Percentiles rank a stretch among this genome's conserved stretches.
Evolutionary conservation across 1,140 invertebrate species (phyloP).

Genomic region (Hycleus phaleratus): DNA sequence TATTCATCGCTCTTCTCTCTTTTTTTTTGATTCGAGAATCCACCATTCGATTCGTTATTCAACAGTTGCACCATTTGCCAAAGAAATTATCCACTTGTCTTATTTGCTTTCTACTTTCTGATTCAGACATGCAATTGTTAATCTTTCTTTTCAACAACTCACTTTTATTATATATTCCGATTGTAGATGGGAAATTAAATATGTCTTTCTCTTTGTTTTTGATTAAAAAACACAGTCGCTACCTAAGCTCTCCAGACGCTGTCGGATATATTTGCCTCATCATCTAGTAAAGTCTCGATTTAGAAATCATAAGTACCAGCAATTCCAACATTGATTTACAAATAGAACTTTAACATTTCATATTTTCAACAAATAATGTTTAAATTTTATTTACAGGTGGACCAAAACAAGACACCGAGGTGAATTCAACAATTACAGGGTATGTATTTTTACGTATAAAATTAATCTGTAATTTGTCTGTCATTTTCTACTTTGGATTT

Average conservation of each 20-base stretch:
- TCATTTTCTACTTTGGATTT: conserved; percentile 7
- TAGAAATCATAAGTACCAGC: no score
- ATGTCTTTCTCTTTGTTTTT: conserved; percentile 24
- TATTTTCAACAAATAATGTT: background rate
- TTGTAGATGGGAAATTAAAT: conserved; percentile 30
- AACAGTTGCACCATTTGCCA: conserved; percentile 29
- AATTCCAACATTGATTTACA: no score
- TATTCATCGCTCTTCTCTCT: no score
- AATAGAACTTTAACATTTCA: no score
- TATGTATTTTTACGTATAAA: no score
- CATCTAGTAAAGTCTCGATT: no score
- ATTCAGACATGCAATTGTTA: conserved; percentile 32
- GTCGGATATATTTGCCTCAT: background rate
- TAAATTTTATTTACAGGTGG: background rate
- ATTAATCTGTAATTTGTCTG: no score
- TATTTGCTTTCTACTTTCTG: conserved; percentile 28
- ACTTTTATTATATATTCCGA: conserved; percentile 33
- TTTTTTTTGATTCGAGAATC: background rate
- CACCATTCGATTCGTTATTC: conserved; percentile 25
- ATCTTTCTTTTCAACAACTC: conserved; percentile 28
- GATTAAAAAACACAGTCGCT: conserved; percentile 14
- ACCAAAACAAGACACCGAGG: no score
- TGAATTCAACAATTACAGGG: no score
- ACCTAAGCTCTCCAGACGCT: conserved; percentile 8
- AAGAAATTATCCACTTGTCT: conserved; percentile 33